phyloP scores from a whole-genome alignment of 1,140 invertebrate species.

The Drosophila littoralis region DNA sequence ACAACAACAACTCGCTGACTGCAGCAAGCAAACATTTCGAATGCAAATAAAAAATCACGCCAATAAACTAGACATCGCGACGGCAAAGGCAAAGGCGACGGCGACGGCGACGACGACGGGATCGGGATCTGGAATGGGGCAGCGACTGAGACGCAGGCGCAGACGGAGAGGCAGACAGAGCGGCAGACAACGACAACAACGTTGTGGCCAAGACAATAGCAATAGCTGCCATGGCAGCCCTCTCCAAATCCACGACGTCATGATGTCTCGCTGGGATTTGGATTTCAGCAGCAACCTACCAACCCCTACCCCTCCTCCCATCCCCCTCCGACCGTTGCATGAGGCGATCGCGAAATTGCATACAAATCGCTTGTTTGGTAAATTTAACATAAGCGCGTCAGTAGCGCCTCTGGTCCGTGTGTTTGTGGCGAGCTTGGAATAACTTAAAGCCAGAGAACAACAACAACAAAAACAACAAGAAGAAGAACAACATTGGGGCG shows the following conservation, averaged over 20 bases:
- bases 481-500: constrained; percentile 16
- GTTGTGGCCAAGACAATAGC: constrained; percentile 41
- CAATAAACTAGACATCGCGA: constrained; percentile 83
- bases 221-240: constrained; percentile 4
- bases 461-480: constrained; percentile 32
- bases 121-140: neutral
- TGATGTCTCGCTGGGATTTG: constrained; percentile 83
- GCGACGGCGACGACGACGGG: constrained; percentile 1
- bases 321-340: constrained; percentile 1
- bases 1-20: constrained; percentile 24
- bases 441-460: constrained; percentile 63
- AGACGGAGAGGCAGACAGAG: constrained; percentile 25
- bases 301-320: neutral
- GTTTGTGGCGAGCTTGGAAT: constrained; percentile 72
- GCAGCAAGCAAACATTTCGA: constrained; percentile 60
- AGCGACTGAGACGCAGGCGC: constrained; percentile 5
- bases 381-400: constrained; percentile 83
- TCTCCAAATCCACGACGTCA: constrained; percentile 73
- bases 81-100: constrained; percentile 38
- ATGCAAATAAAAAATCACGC: constrained; percentile 84
- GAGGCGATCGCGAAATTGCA: constrained; percentile 72
- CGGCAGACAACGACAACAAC: constrained; percentile 12
- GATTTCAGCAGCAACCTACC: constrained; percentile 54
- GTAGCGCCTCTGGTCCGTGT: constrained; percentile 75
- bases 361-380: constrained; percentile 83